phyloP scores from a whole-genome alignment of 30 jellyfish, hydroid and myxozoan genomes.

The Hydractinia symbiolongicarpus region DNA sequence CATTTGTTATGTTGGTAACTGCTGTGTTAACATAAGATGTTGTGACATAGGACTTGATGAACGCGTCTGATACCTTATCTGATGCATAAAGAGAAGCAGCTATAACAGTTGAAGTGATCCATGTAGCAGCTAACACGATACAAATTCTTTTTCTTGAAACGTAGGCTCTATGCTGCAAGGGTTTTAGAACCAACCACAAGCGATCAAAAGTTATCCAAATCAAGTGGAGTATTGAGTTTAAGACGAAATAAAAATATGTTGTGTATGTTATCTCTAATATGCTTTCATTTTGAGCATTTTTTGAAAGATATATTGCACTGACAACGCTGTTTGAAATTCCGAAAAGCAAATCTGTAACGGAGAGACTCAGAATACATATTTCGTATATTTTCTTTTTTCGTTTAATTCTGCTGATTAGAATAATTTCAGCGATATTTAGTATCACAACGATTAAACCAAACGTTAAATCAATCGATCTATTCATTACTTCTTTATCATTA shows the following conservation, averaged over 20 bases:
- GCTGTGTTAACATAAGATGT: neutral
- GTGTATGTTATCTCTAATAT: conserved; percentile 11
- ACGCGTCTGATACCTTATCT: neutral
- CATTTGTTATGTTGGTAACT: neutral
- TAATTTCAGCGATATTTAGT: neutral
- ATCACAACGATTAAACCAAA: conserved; percentile 6
- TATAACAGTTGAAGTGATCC: conserved; percentile 10
- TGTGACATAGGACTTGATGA: neutral
- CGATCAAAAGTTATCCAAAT: conserved; percentile 23
- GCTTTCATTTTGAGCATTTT: neutral
- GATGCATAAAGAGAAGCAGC: neutral
- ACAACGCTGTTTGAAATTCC: conserved; percentile 21
- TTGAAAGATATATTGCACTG: neutral
- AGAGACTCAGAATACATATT: conserved; percentile 9
- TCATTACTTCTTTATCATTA: neutral
- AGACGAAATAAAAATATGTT: conserved; percentile 11
- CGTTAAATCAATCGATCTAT: conserved; percentile 6
- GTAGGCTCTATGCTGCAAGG: neutral
- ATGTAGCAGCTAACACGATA: neutral
- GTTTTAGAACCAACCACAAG: conserved; percentile 7
- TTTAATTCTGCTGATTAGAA: neutral
- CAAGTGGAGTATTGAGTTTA: conserved; percentile 11
- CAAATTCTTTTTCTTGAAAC: conserved; percentile 1
- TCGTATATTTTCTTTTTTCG: conserved; percentile 1
- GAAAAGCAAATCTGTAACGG: conserved; percentile 18